Base-by-base conservation (phyloP, 2,113 vertebrate species). In the Phainopepla nitens region DNA sequence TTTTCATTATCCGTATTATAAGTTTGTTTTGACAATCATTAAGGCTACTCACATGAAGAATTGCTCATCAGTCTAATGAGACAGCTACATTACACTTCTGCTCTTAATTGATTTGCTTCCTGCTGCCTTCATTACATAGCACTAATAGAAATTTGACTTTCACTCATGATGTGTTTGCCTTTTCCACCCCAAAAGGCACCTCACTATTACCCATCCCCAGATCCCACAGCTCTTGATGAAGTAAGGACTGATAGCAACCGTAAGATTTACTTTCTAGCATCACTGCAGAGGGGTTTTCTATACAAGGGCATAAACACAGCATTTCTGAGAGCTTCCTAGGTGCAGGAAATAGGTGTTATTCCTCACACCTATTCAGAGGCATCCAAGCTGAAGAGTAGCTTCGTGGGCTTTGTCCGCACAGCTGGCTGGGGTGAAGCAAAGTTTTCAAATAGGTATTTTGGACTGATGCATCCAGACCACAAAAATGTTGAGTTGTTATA, bases 21-120 rank as follows among this genome's bases (percentile, higher is more conserved):
- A 96, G 92, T 95, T 96, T 96, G 85, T 94, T 96, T 96, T 94
- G 90, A 93, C 75, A 86, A 92, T 94, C 79, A 78, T 92, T 96
- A 95, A 94, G 76, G 72, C 79, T 86, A 92, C 88, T 94, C 58
- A 50, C 29, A 88, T 35, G 64, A 92, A 96, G 61, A 94, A 88
- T 19, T 83, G 72, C 60, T 95, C 85, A 96, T 94, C 93, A 83
- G 90, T 92, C 71, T 92, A 82, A 75, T 73, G 83, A 86, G 88
- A 93, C 90, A 90, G 92, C 49, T 70, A 84, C 41, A 80, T 94
- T 96, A 94, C 85, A 89, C 44, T 68, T 58, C 53, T 60, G 68
- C 42, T 92, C 79, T 95, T 96, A 96, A 94, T 92, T 96, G 92
- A 96, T 95, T 96, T 83, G 82, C 72, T 89, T 96, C 92, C 85